Percentiles rank a stretch among this genome's conserved stretches.
Evolutionary conservation across 2,888 invertebrate genomes (phyloP).

Genomic region (Thecocarcelia acutangulata): DNA sequence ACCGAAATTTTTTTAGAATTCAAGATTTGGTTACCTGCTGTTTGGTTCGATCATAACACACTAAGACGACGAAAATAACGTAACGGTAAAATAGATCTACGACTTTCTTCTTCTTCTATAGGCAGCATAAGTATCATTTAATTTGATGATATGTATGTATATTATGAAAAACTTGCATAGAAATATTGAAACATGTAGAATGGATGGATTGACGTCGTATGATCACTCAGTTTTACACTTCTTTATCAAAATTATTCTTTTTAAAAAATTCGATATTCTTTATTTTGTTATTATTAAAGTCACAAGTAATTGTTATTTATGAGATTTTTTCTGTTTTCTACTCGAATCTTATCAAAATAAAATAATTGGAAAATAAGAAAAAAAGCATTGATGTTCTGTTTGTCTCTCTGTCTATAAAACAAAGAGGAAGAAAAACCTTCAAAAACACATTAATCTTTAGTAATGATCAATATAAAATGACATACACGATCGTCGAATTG

Average conservation of each 20-base stretch:
- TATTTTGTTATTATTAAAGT: not conserved
- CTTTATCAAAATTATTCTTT: not conserved
- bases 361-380: constrained; percentile 9
- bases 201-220: too few relatives aligned
- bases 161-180: too few relatives aligned
- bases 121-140: too few relatives aligned
- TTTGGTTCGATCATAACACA: too few relatives aligned
- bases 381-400: not conserved
- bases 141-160: too few relatives aligned
- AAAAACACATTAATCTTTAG: constrained; percentile 75
- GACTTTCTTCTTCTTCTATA: too few relatives aligned
- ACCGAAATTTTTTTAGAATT: too few relatives aligned
- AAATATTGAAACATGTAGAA: too few relatives aligned
- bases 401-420: not conserved
- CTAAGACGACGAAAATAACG: too few relatives aligned
- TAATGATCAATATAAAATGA: constrained; percentile 76
- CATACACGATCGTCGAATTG: constrained; percentile 69
- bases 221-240: too few relatives aligned
- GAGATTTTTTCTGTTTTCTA: not conserved
- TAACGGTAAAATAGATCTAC: too few relatives aligned
- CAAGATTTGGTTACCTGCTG: too few relatives aligned
- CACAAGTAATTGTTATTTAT: constrained; percentile 33
- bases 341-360: constrained; percentile 35
- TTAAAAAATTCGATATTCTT: not conserved
- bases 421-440: constrained; percentile 5